Evolutionary conservation across 2,113 vertebrate species (phyloP).

Genomic region (Fregata magnificens): DNA sequence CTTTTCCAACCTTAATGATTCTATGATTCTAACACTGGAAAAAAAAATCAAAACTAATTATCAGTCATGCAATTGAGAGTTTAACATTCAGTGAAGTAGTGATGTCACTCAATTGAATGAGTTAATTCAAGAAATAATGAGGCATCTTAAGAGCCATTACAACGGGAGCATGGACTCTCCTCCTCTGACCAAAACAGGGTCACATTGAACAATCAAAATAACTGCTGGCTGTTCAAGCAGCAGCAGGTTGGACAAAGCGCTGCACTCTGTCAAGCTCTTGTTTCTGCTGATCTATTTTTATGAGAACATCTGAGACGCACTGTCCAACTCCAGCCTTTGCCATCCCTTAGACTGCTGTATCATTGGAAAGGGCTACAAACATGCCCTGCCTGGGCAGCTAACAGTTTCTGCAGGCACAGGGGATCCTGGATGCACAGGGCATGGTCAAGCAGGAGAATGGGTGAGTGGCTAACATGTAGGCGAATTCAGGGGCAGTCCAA

Average conservation of each 20-base stretch:
- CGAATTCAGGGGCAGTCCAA: not conserved
- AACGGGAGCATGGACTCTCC: not conserved
- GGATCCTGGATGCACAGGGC: not conserved
- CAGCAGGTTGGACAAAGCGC: not conserved
- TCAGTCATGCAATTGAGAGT: not conserved
- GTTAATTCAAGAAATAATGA: not conserved
- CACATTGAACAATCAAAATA: fast-evolving
- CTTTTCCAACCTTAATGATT: no score
- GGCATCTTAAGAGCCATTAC: not conserved
- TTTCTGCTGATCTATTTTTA: not conserved
- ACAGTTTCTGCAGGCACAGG: not conserved
- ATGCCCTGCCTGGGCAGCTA: not conserved
- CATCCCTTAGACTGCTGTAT: not conserved
- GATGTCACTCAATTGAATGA: fast-evolving
- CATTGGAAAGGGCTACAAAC: not conserved
- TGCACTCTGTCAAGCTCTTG: not conserved
- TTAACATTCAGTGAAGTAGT: not conserved
- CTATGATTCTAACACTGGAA: no score
- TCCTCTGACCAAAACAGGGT: not conserved
- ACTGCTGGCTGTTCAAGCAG: not conserved
- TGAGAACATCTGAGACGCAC: not conserved
- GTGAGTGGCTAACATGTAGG: fast-evolving
- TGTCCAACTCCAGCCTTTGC: not conserved
- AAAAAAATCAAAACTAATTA: not conserved
- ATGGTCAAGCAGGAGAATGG: fast-evolving